Conservation (phyloP, 2,113 vertebrate species). For the Phocoena phocoena region DNA sequence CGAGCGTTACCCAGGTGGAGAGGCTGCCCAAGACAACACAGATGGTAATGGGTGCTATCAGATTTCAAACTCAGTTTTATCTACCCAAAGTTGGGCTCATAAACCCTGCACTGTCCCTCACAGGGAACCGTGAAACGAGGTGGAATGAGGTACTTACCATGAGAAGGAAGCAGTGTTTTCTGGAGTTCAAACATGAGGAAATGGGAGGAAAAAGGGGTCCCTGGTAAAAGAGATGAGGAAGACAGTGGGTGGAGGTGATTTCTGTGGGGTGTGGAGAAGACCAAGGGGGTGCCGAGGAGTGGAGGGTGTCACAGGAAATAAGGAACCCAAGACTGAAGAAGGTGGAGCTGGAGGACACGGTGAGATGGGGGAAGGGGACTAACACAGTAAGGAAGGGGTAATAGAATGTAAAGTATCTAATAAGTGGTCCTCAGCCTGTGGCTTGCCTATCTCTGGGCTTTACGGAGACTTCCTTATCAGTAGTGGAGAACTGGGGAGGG, state of each 20-base stretch:
- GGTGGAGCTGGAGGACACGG: not conserved
- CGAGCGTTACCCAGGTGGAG: not conserved
- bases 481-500: not conserved
- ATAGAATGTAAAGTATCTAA: rapidly evolving
- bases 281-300: not conserved
- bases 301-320: not conserved
- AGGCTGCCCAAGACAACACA: not conserved
- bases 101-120: not conserved
- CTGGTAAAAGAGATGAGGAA: not conserved
- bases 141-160: not conserved
- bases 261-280: not conserved
- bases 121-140: not conserved
- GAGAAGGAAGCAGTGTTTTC: not conserved
- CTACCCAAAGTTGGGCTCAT: not conserved
- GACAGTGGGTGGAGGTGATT: not conserved
- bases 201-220: not conserved
- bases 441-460: not conserved
- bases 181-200: not conserved
- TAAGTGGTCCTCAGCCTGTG: not conserved
- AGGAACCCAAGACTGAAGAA: not conserved
- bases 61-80: not conserved
- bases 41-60: too few species aligned
- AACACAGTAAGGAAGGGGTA: not conserved
- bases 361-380: not conserved
- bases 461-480: not conserved